Percentiles rank a stretch among this genome's conserved stretches.
Conservation (phyloP, 2,113 vertebrate species). For the Myotis brandtii region DNA sequence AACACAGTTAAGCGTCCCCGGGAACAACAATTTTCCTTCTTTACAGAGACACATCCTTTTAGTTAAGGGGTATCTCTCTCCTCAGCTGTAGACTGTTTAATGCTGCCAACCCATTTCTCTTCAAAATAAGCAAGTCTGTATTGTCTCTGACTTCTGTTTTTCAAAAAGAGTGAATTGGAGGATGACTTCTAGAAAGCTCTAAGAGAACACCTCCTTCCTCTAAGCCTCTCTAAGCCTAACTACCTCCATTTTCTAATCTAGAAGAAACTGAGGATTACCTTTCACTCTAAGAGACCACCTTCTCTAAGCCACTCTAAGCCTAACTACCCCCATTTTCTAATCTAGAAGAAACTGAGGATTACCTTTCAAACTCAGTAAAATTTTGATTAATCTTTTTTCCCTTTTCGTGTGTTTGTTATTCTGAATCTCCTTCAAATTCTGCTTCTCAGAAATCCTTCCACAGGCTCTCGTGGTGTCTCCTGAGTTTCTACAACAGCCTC, state of each 20-base stretch:
- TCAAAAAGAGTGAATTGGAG: not conserved
- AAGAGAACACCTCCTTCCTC: too few relatives aligned
- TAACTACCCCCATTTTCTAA: not conserved
- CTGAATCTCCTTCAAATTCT: conserved; percentile 4
- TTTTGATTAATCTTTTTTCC: not conserved
- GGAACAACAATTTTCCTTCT: not conserved
- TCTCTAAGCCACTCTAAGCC: not conserved
- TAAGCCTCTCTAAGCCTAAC: too few relatives aligned
- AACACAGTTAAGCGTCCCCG: not conserved
- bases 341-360: not conserved
- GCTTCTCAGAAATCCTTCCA: not conserved
- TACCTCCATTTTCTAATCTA: too few relatives aligned
- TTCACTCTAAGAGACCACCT: not conserved
- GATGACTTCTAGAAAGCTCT: not conserved
- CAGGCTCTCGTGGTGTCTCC: not conserved
- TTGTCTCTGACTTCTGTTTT: conserved; percentile 1
- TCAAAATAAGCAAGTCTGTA: not conserved
- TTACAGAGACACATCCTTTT: not conserved
- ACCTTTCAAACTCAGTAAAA: not conserved
- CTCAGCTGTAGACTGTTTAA: not conserved
- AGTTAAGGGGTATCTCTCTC: not conserved
- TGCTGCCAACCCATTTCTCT: not conserved
- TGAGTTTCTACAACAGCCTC: not conserved
- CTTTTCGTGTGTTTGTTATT: not conserved
- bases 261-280: too few relatives aligned